These are phyloP conservation scores for Chlorocebus sabaeus DNA, from an alignment of 2,113 vertebrate genomes.

Conservation along the genomic window DNA sequence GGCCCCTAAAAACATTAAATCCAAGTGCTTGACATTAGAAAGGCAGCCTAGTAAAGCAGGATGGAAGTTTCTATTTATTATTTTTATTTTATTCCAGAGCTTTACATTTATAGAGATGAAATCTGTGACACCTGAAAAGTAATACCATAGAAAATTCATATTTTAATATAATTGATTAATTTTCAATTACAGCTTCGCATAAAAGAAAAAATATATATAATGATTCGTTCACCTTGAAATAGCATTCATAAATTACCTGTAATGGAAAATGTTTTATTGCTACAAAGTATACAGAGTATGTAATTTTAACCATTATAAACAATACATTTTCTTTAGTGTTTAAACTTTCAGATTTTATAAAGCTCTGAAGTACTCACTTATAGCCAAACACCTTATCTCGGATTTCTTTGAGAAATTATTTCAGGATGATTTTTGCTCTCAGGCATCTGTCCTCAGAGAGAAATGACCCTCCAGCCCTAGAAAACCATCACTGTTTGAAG, in stretches of 20 bases:
- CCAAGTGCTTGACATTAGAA: neutral
- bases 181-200: slow-evolving; percentile 2
- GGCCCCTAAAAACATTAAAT: neutral
- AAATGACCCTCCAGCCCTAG: neutral
- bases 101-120: neutral
- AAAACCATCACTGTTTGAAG: neutral
- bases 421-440: neutral
- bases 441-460: neutral
- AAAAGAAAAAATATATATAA: neutral
- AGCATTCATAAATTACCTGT: slow-evolving; percentile 25
- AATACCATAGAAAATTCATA: neutral
- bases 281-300: neutral
- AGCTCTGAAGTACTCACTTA: neutral
- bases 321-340: neutral
- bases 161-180: neutral
- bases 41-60: neutral
- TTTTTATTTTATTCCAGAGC: neutral
- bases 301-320: slow-evolving; percentile 31
- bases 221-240: slow-evolving; percentile 24
- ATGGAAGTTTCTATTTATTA: neutral
- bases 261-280: neutral
- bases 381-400: neutral
- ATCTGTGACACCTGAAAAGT: neutral
- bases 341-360: slow-evolving; percentile 36
- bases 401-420: neutral